A percentile compares a stretch with the other conserved stretches of the same genome.
phyloP scores from a whole-genome alignment of 2,797 vertebrate genomes.

The Molossus alvarezi region DNA sequence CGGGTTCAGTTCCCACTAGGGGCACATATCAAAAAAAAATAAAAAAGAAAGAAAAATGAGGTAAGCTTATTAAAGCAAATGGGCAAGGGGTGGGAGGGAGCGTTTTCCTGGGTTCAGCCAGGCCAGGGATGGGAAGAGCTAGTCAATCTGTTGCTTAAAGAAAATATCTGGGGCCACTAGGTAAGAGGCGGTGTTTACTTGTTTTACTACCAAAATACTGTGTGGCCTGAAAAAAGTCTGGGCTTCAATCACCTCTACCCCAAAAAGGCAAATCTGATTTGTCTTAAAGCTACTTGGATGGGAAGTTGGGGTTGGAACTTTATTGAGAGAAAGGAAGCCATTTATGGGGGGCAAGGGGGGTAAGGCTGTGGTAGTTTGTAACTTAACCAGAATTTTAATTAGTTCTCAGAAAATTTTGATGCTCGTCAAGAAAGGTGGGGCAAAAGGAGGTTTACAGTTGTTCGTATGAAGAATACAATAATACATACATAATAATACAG shows the following conservation, averaged over 20 bases:
- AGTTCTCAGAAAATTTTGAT: conserved; percentile 60
- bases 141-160: neutral
- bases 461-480: neutral
- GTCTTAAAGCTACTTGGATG: neutral
- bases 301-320: neutral
- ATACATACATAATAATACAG: neutral
- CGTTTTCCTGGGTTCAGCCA: neutral
- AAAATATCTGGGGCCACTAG: neutral
- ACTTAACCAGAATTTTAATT: conserved; percentile 57
- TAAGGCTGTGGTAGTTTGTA: neutral
- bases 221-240: neutral
- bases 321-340: neutral
- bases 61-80: neutral
- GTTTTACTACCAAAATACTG: neutral
- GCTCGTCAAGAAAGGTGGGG: conserved; percentile 13
- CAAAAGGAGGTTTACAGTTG: neutral
- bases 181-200: neutral
- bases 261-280: neutral
- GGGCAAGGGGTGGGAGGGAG: neutral
- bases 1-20: no score
- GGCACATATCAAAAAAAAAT: no score
- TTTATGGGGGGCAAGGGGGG: neutral
- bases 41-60: neutral
- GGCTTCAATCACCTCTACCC: neutral
- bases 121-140: neutral